Evolutionary conservation across 2,113 vertebrate species (phyloP).

Genomic region (Piaya cayana): DNA sequence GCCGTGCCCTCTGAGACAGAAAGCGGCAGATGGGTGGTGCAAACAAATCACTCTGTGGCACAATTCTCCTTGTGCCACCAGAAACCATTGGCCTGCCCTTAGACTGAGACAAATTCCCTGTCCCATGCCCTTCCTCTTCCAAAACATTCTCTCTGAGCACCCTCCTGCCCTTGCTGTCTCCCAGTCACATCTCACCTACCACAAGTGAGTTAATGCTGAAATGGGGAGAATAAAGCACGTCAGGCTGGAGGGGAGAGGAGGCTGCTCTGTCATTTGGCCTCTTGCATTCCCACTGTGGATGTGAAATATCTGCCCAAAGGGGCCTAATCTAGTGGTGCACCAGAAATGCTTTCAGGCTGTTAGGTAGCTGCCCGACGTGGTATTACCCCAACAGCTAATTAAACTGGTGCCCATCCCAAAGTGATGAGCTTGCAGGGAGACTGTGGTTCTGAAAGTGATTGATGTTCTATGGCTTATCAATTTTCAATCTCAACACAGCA

Average conservation of each 20-base stretch:
- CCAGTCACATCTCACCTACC: not conserved
- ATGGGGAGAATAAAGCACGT: not conserved
- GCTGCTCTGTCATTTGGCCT: not conserved
- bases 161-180: not conserved
- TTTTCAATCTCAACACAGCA: constrained; percentile 43
- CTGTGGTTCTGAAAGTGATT: not conserved
- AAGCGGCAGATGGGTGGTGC: fast-evolving
- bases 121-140: not conserved
- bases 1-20: not conserved
- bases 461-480: constrained; percentile 30
- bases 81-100: not conserved
- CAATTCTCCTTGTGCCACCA: fast-evolving
- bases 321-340: constrained; percentile 49
- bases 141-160: not conserved
- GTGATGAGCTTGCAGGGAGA: constrained; percentile 34
- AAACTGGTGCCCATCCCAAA: not conserved
- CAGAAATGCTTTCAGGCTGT: not conserved
- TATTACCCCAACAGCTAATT: not conserved
- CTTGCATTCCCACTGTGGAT: not conserved
- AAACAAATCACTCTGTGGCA: fast-evolving
- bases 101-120: no score
- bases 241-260: not conserved
- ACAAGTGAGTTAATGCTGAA: not conserved
- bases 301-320: constrained; percentile 12
- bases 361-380: not conserved